phyloP scores from a whole-genome alignment of 2,888 invertebrate genomes.

The Orchesellides sinensis region DNA sequence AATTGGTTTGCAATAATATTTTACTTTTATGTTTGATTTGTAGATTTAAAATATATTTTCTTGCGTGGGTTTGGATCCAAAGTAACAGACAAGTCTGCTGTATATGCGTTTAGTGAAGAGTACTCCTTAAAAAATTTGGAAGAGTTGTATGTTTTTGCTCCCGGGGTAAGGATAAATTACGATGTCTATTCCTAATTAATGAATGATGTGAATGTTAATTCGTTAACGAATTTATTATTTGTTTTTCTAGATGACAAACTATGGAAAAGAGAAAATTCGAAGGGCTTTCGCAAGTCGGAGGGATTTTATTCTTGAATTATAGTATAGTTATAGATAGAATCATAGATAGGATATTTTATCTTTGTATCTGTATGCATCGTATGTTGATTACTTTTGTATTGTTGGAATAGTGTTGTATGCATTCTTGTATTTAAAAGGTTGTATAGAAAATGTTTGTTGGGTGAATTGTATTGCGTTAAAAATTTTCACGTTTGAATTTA shows the following conservation, averaged over 20 bases:
- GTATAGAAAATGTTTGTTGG: neutral
- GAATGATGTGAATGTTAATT: neutral
- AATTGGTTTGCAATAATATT: neutral
- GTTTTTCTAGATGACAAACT: slow-evolving; percentile 23
- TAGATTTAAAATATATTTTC: slow-evolving; percentile 30
- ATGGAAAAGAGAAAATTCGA: slow-evolving; percentile 20
- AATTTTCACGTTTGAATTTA: neutral
- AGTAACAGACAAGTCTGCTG: slow-evolving; percentile 26
- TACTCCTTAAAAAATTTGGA: neutral
- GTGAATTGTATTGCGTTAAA: neutral
- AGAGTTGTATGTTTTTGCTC: slow-evolving; percentile 29
- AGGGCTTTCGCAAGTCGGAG: neutral
- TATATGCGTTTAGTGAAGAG: slow-evolving; percentile 7
- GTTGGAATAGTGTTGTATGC: neutral
- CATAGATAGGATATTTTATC: too few relatives aligned
- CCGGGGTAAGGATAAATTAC: slow-evolving; percentile 13
- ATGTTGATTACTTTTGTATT: neutral
- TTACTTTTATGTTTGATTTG: neutral
- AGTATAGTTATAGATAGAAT: too few relatives aligned
- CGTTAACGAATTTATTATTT: too few relatives aligned
- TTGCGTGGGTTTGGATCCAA: slow-evolving; percentile 19
- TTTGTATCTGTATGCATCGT: neutral
- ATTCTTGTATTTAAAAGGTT: neutral
- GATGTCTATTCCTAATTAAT: neutral
- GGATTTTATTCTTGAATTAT: slow-evolving; percentile 17